Conservation (phyloP, 2,797 vertebrate genomes). For the Falco concolor region DNA sequence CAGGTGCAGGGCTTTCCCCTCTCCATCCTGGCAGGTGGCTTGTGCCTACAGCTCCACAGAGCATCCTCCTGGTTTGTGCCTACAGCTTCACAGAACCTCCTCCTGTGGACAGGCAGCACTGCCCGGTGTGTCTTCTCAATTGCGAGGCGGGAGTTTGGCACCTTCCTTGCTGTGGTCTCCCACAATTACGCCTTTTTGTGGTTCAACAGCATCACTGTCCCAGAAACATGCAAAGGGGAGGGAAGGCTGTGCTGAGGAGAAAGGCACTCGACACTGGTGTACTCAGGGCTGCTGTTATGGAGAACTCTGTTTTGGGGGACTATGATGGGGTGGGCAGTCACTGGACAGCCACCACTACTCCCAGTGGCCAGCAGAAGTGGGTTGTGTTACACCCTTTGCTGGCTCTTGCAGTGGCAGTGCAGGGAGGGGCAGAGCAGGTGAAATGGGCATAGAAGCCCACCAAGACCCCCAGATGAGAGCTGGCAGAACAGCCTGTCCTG, state of each 20-base stretch:
- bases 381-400: background rate
- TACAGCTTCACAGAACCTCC: background rate
- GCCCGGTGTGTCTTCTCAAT: background rate
- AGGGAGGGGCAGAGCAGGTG: background rate
- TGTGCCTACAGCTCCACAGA: background rate
- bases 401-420: background rate
- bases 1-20: background rate
- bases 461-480: background rate
- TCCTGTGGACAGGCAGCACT: background rate
- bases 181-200: fast-evolving
- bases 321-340: background rate
- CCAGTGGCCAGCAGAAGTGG: background rate
- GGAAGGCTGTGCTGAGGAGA: background rate
- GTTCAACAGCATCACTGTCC: background rate
- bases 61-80: background rate
- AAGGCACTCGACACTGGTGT: background rate
- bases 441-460: background rate
- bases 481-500: background rate
- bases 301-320: background rate
- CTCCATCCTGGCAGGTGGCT: fast-evolving
- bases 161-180: background rate
- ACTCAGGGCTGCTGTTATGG: background rate
- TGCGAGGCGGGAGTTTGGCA: fast-evolving
- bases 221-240: background rate
- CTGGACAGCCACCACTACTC: fast-evolving